Evolutionary conservation across 2,797 vertebrate genomes (phyloP), one percentile per base, ranked within the genome.

Genomic region (Triplophysa bombifrons): DNA sequence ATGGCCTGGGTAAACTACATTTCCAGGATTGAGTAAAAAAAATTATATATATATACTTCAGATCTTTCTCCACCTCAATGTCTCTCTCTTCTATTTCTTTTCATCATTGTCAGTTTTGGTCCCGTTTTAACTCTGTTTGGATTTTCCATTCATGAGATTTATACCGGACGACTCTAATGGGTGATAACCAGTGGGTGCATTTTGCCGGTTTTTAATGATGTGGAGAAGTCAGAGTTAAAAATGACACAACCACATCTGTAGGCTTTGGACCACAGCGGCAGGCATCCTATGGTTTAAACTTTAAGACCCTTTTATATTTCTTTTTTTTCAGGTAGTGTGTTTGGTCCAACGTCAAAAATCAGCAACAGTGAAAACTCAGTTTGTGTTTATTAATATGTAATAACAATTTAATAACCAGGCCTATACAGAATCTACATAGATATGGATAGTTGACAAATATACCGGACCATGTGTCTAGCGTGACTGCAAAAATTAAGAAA

Each of bases 21-120:
- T 86, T 87, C 84, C 87, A 85, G 76, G 73, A 83, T 83, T 83
- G 84, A 30, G 30, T 71, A 76, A 75, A 82, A 80, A 27, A 53
- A 76, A 66, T 22, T 22, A 38, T 68, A 78, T 81, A 61, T 75
- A 79, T 56, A 82, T 76, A 75, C 61, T 74, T 63, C 11, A 70
- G 69, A 76, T 70, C 69, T 76, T 60, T 55, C 53, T 73, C 71
- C 77, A 81, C 74, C 70, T 55, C 53, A 77, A 60, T 41, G 25
- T 61, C 34, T 44, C 51, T 61, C 38, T 69, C 41, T 38, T 64
- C 30, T 64, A 4, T 11, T 30, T 14, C 25, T 41, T 75, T 70
- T 55, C n/a, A 70, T 70, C 58, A 41, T 53, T 71, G 19, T 56
- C 68, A n/a, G 46, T 63, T 61, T 72, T 80, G 67, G 74, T 80